Conservation (phyloP, 2,113 vertebrate species). For the Eublepharis macularius region DNA sequence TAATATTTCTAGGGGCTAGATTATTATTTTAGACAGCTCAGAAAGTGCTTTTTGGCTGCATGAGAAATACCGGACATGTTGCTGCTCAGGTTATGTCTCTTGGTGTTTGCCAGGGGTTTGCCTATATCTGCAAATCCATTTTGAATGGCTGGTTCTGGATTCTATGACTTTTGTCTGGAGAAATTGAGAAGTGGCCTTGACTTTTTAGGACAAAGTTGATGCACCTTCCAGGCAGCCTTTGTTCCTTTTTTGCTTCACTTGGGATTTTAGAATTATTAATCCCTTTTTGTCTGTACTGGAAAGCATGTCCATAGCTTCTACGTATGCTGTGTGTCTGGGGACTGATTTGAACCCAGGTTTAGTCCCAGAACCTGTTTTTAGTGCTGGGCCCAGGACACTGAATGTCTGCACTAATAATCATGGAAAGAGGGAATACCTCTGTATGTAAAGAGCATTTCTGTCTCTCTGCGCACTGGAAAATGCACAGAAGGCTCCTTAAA, state of each 20-base stretch:
- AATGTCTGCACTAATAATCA: neutral
- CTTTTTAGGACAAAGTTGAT: too few relatives aligned
- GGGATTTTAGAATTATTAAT: neutral
- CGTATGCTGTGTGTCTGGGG: neutral
- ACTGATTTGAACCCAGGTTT: neutral
- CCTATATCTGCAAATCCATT: neutral
- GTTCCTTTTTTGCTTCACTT: neutral
- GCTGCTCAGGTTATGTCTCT: too few relatives aligned
- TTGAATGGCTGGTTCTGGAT: neutral
- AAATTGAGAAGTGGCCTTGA: too few relatives aligned
- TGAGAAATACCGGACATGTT: rapidly evolving
- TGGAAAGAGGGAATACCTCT: too few relatives aligned
- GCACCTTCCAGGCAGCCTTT: neutral
- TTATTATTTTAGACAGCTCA: neutral
- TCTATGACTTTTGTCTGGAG: too few relatives aligned
- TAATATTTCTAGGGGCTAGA: slow-evolving; percentile 1
- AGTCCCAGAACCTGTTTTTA: neutral
- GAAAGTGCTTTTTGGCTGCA: neutral
- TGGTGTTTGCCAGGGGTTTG: neutral
- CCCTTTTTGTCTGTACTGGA: neutral
- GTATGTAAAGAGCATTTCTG: too few relatives aligned
- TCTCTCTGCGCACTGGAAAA: too few relatives aligned
- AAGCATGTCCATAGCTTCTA: neutral
- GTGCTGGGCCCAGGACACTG: too few relatives aligned
- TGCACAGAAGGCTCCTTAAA: too few relatives aligned